Conservation (phyloP, 2,797 vertebrate genomes). For the Avahi laniger region DNA sequence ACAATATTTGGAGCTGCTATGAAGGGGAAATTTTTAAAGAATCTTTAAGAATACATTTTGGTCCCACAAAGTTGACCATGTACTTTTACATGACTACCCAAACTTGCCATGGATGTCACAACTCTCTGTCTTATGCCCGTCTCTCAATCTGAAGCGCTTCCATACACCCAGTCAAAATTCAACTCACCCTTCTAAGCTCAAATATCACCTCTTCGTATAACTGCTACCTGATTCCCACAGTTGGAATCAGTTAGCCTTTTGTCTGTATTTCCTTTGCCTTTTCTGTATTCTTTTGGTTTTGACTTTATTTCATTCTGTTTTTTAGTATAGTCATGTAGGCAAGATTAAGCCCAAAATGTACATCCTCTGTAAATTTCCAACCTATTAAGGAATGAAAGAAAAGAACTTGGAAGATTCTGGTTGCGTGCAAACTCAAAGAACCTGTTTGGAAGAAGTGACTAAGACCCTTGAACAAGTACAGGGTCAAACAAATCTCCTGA, state of each 20-base stretch:
- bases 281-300: slow-evolving; percentile 7
- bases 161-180: neutral
- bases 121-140: neutral
- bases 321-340: slow-evolving; percentile 13
- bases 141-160: neutral
- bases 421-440: neutral
- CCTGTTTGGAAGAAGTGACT: neutral
- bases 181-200: slow-evolving; percentile 51
- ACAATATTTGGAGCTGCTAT: neutral
- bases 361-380: neutral
- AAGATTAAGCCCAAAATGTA: neutral
- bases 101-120: neutral
- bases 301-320: slow-evolving; percentile 56
- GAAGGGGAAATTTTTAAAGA: neutral
- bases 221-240: slow-evolving; percentile 32
- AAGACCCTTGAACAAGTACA: neutral
- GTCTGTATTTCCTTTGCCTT: slow-evolving; percentile 5
- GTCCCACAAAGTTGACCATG: neutral
- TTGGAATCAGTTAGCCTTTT: slow-evolving; percentile 49
- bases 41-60: neutral
- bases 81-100: neutral
- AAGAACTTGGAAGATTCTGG: neutral
- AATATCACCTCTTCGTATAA: slow-evolving; percentile 27
- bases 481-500: neutral
- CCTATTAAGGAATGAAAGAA: neutral